A percentile compares a stretch with the other conserved stretches of the same genome.
Conservation (phyloP, 2,113 vertebrate genomes). For the Pachycephala philippinensis region DNA sequence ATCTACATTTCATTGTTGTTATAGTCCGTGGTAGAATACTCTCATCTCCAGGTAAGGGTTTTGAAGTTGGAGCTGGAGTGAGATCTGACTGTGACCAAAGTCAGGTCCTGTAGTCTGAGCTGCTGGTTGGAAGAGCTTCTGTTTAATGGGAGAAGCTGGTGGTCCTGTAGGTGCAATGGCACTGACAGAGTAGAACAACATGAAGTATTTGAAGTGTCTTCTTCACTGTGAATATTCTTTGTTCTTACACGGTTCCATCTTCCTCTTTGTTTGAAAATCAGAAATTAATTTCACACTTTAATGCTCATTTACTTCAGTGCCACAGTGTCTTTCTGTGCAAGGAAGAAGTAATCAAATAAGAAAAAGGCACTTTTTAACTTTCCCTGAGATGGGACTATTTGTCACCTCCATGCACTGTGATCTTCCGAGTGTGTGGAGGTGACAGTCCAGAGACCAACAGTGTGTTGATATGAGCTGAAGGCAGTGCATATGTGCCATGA, state of each 20-base stretch:
- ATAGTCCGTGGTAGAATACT: background rate
- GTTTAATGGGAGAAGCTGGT: background rate
- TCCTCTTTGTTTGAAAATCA: background rate
- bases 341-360: background rate
- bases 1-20: background rate
- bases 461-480: background rate
- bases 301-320: conserved; percentile 3
- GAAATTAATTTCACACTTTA: conserved; percentile 64
- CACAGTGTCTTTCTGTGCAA: background rate
- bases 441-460: background rate
- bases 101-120: background rate
- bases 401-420: background rate
- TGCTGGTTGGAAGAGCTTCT: background rate
- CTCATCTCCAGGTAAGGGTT: background rate
- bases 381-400: background rate
- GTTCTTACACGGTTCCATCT: background rate
- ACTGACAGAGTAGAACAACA: background rate
- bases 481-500: rapidly evolving
- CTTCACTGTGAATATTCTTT: background rate
- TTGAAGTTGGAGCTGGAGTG: background rate
- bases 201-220: background rate
- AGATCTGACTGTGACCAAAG: background rate
- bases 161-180: background rate
- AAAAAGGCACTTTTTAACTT: background rate
- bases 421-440: background rate